Evolutionary conservation across 2,113 vertebrate species (phyloP), one percentile per base, ranked within the genome.

Genomic region (Anthoscopus minutus): DNA sequence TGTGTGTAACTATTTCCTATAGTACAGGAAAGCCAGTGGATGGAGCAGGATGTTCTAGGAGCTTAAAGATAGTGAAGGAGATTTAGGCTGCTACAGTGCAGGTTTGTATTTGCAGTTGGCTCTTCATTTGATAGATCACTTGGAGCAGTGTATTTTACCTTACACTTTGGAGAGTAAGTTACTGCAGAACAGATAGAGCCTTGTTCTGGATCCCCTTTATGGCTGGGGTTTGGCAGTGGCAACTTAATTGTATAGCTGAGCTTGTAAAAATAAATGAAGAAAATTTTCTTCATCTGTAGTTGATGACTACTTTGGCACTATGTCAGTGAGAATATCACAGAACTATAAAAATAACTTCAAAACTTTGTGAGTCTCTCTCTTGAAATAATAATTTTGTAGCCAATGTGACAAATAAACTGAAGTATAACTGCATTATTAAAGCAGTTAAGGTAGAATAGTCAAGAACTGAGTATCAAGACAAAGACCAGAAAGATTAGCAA

Each of bases 171-270:
- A 60, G 38, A 64, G 13, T 78, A 66, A 38, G 19, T 70, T 74
- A 50, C 42, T 74, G 30, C 38, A 81, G 42, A 86, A 42, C 33
- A 83, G 15, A 7, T 48, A 31, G 18, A 40, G 21, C 27, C 25
- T 40, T 89, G 11, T 70, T 78, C 54, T 47, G 11, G 40, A 23
- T 45, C 7, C 8, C 19, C 15, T 27, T 50, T 54, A 2, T 1
- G 0, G 21, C 24, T 7, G 13, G 18, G 6, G 2, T 67, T 91
- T 2, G 0, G 15, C 28, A 47, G 44, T n/a, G 17, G 19, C n/a
- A 79, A 35, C 25, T 81, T 87, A 44, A 48, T 53, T 76, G 21
- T 48, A 12, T 51, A 37, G 28, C 50, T 73, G 31, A 80, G 19
- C 37, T 33, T 81, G 7, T 58, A 58, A 91, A 91, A 84, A 44